Percentiles rank a stretch among this genome's conserved stretches.
phyloP scores from a whole-genome alignment of 1,140 invertebrate genomes.

The Phymastichus coffea region DNA sequence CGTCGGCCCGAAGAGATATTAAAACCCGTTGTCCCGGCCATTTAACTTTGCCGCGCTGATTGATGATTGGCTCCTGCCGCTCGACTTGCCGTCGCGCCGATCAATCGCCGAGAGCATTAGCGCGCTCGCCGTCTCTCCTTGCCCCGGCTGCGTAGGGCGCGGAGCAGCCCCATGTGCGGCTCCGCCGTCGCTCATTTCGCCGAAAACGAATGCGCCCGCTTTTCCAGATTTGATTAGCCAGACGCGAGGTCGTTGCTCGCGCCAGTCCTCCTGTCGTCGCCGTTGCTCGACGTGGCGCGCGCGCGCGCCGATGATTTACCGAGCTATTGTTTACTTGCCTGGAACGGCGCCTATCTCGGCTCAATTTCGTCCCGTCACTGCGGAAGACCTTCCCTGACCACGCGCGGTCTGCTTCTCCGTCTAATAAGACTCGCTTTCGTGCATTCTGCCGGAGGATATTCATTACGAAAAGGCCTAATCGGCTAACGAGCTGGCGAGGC shows the following conservation, averaged over 20 bases:
- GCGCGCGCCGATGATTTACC: conserved; percentile 1
- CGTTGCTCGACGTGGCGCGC: too few species aligned
- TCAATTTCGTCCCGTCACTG: too few species aligned
- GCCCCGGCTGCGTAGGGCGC: too few species aligned
- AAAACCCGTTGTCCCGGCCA: conserved; percentile 55
- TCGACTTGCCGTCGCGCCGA: conserved; percentile 31
- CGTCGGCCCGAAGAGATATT: conserved; percentile 46
- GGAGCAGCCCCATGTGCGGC: too few species aligned
- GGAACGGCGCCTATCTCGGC: too few species aligned
- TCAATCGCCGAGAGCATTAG: conserved; percentile 14
- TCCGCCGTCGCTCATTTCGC: neutral
- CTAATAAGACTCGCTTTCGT: too few species aligned
- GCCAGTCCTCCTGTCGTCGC: neutral
- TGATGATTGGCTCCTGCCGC: conserved; percentile 49
- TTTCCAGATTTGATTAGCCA: conserved; percentile 7
- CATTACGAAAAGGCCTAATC: neutral
- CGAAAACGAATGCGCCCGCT: neutral
- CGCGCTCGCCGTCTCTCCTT: too few species aligned
- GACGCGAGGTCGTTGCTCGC: neutral
- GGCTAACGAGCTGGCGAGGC: too few species aligned
- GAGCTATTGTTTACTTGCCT: neutral
- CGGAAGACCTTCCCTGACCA: too few species aligned
- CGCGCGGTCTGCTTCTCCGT: too few species aligned
- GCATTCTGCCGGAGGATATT: neutral
- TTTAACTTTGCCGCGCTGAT: conserved; percentile 53